Base-by-base conservation (phyloP, 2,888 invertebrate genomes). In the Nemurella pictetii region DNA sequence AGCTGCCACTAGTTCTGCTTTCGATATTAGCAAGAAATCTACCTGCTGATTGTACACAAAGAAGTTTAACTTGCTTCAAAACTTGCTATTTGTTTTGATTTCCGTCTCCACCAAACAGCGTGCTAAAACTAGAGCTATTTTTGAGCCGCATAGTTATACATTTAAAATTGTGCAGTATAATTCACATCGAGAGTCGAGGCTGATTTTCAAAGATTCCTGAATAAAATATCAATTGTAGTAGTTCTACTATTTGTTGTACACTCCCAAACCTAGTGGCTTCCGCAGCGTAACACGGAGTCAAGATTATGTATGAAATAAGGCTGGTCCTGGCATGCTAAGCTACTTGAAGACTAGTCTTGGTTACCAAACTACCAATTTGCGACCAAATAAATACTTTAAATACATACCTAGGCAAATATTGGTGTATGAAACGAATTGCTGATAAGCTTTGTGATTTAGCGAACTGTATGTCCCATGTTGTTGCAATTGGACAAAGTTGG, bases 301-400 rank as follows among this genome's bases (percentile, higher is more conserved):
- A 5, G 80, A 80, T 80, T 80, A 80, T 80, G 80, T 80, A 26
- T 80, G 30, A 80, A 80, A 80, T 80, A 80, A 80, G 80, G 80
- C 80, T 25, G 36, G 80, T 80, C n/a, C 32, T 80, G 80, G 32
- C 26, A 78, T 27, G 78, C 78, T 29, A 29, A 78, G 20, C 28
- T 78, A 29, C 7, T 0, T 20, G 15, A 78, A 27, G 30, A 78
- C 78, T 78, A 78, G 78, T 29, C 9, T 28, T 78, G 78, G 27
- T 29, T n/a, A n/a, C 29, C 27, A 78, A 7, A 75, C 55, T 55
- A 55, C 55, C 55, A 55, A 12, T 1, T 55, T 2, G 55, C 55
- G 20, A 7, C 9, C 55, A 20, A 55, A 55, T 20, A 2, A 55
- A 55, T 20, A 55, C 55, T 2, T 55, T 55, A 2, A 15, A 3